Evolutionary conservation across 2,888 invertebrate species (phyloP).

Genomic region (Nineta flava): DNA sequence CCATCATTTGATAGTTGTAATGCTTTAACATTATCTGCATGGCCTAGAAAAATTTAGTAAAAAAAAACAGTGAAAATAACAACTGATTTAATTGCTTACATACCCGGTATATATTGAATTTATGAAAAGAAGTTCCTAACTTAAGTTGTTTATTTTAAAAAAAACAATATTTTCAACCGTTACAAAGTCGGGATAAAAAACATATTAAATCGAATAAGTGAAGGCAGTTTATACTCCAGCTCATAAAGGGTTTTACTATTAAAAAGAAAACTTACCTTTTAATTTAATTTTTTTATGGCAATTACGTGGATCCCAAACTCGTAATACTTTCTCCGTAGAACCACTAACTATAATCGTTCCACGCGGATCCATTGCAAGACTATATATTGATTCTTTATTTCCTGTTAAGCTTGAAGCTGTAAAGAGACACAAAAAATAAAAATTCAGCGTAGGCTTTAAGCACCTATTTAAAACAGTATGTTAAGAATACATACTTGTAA

Average conservation of each 20-base stretch:
- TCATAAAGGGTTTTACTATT: background rate
- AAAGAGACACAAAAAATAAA: background rate
- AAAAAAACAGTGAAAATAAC: background rate
- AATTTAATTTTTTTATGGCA: slow-evolving; percentile 91
- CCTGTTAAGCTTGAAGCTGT: slow-evolving; percentile 87
- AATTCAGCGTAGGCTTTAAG: slow-evolving; percentile 7
- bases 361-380: slow-evolving; percentile 93
- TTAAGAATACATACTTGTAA: slow-evolving; percentile 56
- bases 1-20: slow-evolving; percentile 90
- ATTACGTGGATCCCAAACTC: slow-evolving; percentile 94
- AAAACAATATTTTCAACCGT: too few relatives aligned
- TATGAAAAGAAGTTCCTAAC: too few relatives aligned
- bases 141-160: too few relatives aligned
- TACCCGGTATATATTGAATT: too few relatives aligned
- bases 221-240: background rate
- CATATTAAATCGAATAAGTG: background rate
- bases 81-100: too few relatives aligned
- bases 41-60: slow-evolving; percentile 33
- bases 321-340: slow-evolving; percentile 84
- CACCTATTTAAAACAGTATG: background rate
- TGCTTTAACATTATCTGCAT: slow-evolving; percentile 94
- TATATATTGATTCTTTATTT: slow-evolving; percentile 97
- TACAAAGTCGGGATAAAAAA: too few relatives aligned
- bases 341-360: slow-evolving; percentile 94
- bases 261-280: slow-evolving; percentile 46